Percentiles rank a stretch among this genome's conserved stretches.
phyloP scores from a whole-genome alignment of 35 echinoderm and acorn worm species.

The Chiridota heheva region DNA sequence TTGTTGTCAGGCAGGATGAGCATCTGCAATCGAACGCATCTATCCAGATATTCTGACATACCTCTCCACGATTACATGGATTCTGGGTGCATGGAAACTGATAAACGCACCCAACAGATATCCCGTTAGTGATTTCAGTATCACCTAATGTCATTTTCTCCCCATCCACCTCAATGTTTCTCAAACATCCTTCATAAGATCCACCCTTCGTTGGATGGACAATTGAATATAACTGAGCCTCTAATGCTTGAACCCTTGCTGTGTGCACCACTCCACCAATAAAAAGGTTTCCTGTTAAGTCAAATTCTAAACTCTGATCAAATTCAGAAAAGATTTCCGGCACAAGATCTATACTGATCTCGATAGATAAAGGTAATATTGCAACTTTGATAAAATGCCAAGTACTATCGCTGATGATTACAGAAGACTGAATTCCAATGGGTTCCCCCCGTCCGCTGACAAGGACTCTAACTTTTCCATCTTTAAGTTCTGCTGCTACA shows the following conservation, averaged over 20 bases:
- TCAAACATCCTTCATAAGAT: conserved; percentile 81
- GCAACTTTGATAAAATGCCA: conserved; percentile 89
- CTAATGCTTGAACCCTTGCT: conserved; percentile 63
- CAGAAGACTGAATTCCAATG: conserved; percentile 66
- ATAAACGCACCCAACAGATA: conserved; percentile 78
- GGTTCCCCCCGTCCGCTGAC: conserved; percentile 45
- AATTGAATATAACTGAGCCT: conserved; percentile 63
- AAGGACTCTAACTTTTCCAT: conserved; percentile 72
- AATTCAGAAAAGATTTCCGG: conserved; percentile 53
- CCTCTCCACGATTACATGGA: conserved; percentile 61
- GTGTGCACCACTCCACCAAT: conserved; percentile 86
- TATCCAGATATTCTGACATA: conserved; percentile 64
- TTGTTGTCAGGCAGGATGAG: conserved; percentile 10
- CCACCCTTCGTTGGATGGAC: conserved; percentile 69
- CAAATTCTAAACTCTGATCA: conserved; percentile 36
- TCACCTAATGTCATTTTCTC: conserved; percentile 72
- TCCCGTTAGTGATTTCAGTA: conserved; percentile 72
- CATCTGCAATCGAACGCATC: conserved; percentile 66
- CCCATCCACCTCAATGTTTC: conserved; percentile 85
- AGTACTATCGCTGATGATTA: conserved; percentile 47
- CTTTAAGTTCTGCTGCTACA: conserved; percentile 70
- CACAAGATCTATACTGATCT: conserved; percentile 81
- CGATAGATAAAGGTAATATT: conserved; percentile 36
- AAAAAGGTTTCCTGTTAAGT: conserved; percentile 61
- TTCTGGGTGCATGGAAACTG: conserved; percentile 71